Percentiles rank a stretch among this genome's conserved stretches.
Conservation (phyloP, 2,797 vertebrate genomes). For the Argyrosomus regius region DNA sequence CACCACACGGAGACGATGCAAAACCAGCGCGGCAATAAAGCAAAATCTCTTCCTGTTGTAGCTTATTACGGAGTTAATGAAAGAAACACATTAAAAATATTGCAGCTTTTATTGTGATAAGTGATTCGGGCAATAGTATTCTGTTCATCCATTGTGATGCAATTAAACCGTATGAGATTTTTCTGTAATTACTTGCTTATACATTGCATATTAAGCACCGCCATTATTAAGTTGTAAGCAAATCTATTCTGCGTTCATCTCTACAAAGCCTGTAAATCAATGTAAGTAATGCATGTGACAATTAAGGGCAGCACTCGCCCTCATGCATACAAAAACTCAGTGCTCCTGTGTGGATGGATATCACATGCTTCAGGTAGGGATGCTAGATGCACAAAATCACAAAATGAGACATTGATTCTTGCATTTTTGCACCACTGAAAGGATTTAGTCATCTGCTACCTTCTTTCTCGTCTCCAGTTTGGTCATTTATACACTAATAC, state of each 20-base stretch:
- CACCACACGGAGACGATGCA: constrained; percentile 12
- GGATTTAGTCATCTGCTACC: background rate
- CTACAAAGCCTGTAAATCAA: background rate
- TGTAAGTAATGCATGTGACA: background rate
- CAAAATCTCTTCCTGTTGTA: background rate
- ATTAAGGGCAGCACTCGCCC: background rate
- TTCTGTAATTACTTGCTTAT: background rate
- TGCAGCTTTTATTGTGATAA: background rate
- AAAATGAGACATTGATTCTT: background rate
- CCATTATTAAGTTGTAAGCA: background rate
- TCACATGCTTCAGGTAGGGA: background rate
- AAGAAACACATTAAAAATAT: background rate
- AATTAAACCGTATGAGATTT: background rate
- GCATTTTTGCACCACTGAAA: background rate
- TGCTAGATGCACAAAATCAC: background rate
- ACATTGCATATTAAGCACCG: background rate
- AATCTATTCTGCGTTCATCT: background rate
- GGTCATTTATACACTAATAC: background rate
- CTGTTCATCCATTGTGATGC: background rate
- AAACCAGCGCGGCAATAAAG: constrained; percentile 9
- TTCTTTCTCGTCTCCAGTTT: background rate
- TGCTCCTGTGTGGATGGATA: no score
- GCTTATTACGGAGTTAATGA: background rate
- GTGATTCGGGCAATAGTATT: background rate
- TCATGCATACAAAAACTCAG: background rate